Evolutionary conservation across 2,113 vertebrate species (phyloP), one percentile per base, ranked within the genome.

Genomic region (Burhinus oedicnemus): DNA sequence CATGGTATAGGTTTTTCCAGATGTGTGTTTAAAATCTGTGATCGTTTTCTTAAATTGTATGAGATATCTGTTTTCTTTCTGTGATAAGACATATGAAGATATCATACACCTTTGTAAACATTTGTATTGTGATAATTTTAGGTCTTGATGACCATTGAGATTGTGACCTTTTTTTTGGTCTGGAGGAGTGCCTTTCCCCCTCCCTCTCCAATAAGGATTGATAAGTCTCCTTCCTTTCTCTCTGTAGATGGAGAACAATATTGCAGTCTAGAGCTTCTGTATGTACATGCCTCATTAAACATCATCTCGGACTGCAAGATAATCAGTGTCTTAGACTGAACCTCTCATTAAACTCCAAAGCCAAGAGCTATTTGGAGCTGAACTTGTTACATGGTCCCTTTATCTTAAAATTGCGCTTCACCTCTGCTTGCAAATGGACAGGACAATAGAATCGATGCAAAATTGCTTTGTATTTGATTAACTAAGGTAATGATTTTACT

Each of bases 291-390:
- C 96, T 97, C 85, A 79, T 97, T 97, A 97, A 97, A 40, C 89
- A 83, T 96, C 52, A 95, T 92, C 68, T 89, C 8, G 22, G 65
- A 91, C 91, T 95, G 97, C 94, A 97, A 98, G 97, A 98, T 98
- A 98, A 98, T 99, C 98, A 98, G 97, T 98, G 96, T 98, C 97
- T 83, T 94, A 94, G 91, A 93, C 97, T 95, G 96, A 98, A 97
- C 98, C 97, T 98, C 97, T 98, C 98, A 97, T 98, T 98, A 95
- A 97, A 96, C 88, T 95, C 90, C 98, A 97, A 98, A 96, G 95
- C 97, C 96, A 98, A 93, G 95, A 98, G 97, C 96, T 97, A 91
- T 97, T 94, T 91, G 91, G 94, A 95, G 91, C 96, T 96, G 93
- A 90, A 92, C 96, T 94, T 95, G 69, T 97, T 98, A 80, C 97